Evolutionary conservation across 1,140 invertebrate genomes (phyloP).

Genomic region (Schlechtendalia chinensis): DNA sequence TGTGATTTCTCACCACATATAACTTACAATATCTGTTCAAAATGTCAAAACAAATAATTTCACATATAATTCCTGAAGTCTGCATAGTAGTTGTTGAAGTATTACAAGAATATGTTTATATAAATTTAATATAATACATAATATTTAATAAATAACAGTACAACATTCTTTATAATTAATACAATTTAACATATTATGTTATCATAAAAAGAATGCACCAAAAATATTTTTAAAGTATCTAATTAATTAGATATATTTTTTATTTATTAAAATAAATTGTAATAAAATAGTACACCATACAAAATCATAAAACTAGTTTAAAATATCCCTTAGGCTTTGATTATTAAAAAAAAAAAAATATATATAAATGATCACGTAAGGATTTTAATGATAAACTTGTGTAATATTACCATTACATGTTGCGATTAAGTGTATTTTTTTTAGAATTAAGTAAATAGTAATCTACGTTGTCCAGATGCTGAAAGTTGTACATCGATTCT

Average conservation of each 20-base stretch:
- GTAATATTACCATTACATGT: not conserved
- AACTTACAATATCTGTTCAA: slow-evolving; percentile 53
- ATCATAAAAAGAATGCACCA: not conserved
- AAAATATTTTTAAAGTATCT: not conserved
- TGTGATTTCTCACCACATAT: slow-evolving; percentile 54
- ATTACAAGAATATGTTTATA: slow-evolving; percentile 53
- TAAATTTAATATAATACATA: slow-evolving; percentile 40
- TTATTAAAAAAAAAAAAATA: not conserved
- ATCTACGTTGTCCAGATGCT: not conserved
- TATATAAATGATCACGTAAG: not conserved
- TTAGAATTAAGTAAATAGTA: too few species aligned
- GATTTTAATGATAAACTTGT: not conserved
- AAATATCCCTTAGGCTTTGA: too few species aligned
- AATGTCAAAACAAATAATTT: slow-evolving; percentile 54
- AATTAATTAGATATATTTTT: not conserved
- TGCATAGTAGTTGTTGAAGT: slow-evolving; percentile 53
- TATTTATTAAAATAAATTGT: slow-evolving; percentile 1
- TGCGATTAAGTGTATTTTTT: not conserved
- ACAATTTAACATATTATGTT: not conserved
- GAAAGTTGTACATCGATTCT: slow-evolving; percentile 11
- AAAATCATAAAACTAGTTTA: too few species aligned
- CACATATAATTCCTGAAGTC: slow-evolving; percentile 53
- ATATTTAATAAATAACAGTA: slow-evolving; percentile 13
- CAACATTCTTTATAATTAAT: not conserved
- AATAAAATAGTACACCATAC: too few species aligned